Percentiles rank a stretch among this genome's conserved stretches.
Conservation (phyloP, 1,140 invertebrate species). For the Nomia melanderi region DNA sequence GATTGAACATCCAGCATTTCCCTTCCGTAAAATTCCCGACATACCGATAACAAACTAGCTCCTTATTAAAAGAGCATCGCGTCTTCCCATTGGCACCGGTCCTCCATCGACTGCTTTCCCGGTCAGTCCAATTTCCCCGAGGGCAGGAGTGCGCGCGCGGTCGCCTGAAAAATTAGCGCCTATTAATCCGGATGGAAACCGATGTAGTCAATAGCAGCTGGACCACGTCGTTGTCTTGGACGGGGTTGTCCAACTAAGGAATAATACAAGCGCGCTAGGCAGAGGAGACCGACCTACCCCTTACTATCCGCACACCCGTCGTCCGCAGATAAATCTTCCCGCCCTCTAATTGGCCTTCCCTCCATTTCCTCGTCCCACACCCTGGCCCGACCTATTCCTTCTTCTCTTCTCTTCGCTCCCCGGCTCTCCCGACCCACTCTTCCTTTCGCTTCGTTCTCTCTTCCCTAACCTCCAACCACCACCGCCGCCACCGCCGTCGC, state of each 20-base stretch:
- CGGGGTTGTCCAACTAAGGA: slow-evolving; percentile 73
- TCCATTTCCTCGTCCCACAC: slow-evolving; percentile 76
- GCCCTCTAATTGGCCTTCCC: slow-evolving; percentile 81
- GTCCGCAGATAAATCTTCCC: slow-evolving; percentile 80
- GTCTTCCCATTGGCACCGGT: neutral
- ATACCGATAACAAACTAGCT: no score
- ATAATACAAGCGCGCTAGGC: slow-evolving; percentile 76
- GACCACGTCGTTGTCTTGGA: slow-evolving; percentile 71
- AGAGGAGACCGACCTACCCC: slow-evolving; percentile 72
- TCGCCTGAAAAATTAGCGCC: slow-evolving; percentile 41
- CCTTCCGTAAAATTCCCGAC: no score
- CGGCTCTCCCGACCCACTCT: slow-evolving; percentile 52
- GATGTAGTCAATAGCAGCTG: slow-evolving; percentile 71
- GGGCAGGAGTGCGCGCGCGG: neutral
- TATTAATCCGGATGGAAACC: slow-evolving; percentile 54
- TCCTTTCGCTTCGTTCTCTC: slow-evolving; percentile 67
- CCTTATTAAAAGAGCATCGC: neutral
- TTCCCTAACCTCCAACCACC: slow-evolving; percentile 23
- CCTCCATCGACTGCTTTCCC: neutral
- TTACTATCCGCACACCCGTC: slow-evolving; percentile 79
- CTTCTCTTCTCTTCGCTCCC: slow-evolving; percentile 64
- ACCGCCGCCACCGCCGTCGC: slow-evolving; percentile 39
- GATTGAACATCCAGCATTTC: no score
- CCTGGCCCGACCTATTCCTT: slow-evolving; percentile 69
- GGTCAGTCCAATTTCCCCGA: neutral